Evolutionary conservation across 2,888 invertebrate genomes (phyloP).

Genomic region (Arctia plantaginis): DNA sequence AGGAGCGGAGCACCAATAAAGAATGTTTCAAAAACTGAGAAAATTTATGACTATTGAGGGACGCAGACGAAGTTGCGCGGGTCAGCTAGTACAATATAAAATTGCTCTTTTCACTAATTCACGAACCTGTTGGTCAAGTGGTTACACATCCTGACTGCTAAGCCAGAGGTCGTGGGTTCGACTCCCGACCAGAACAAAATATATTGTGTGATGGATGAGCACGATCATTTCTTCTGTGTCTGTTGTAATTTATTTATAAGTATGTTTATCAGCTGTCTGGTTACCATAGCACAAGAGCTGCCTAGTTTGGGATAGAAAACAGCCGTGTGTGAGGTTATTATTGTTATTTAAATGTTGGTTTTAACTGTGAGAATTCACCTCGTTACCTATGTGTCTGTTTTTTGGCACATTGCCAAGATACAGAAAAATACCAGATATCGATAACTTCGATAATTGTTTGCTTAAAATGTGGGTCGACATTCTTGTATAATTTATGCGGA

Average conservation of each 20-base stretch:
- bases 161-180: neutral
- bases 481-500: neutral
- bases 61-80: no score
- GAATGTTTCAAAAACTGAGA: no score
- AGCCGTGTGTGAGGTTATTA: no score
- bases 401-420: neutral
- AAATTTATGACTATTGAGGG: no score
- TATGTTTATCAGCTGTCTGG: no score
- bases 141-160: no score
- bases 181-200: neutral
- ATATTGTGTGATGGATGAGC: neutral
- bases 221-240: neutral
- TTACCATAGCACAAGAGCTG: neutral
- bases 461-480: neutral
- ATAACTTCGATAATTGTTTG: neutral
- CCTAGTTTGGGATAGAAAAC: neutral
- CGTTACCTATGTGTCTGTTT: neutral
- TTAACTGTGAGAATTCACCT: neutral
- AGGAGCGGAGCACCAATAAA: no score
- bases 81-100: no score
- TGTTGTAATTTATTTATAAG: neutral
- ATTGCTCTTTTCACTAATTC: no score
- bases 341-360: neutral
- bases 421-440: neutral
- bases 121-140: no score